Evolutionary conservation across 1,140 invertebrate species (phyloP).

Genomic region (Geopemphigus sp.): DNA sequence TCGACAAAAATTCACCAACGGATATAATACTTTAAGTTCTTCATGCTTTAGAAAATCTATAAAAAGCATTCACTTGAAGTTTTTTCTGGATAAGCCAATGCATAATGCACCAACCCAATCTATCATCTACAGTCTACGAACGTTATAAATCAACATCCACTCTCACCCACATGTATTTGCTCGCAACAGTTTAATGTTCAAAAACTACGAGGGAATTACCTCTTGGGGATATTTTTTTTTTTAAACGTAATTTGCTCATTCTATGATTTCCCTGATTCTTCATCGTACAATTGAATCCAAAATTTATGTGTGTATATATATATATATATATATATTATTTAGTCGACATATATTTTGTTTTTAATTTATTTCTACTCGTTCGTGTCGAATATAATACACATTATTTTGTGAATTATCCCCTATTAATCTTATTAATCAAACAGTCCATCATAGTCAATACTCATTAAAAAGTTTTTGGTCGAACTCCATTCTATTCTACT

Average conservation of each 20-base stretch:
- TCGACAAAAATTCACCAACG: background rate
- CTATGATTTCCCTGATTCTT: too few species aligned
- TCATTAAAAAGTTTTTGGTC: constrained; percentile 16
- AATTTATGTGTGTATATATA: too few species aligned
- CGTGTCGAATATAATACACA: background rate
- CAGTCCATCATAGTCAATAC: background rate
- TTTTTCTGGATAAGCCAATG: background rate
- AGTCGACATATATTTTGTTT: background rate
- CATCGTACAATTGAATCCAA: too few species aligned
- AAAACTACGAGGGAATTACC: too few species aligned
- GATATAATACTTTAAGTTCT: background rate
- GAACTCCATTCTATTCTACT: background rate
- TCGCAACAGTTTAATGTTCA: too few species aligned
- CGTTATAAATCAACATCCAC: background rate
- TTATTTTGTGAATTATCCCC: background rate
- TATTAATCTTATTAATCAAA: background rate
- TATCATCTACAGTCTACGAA: background rate
- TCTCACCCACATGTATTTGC: background rate
- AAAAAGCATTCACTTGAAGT: background rate
- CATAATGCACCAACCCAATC: background rate
- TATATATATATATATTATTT: too few species aligned
- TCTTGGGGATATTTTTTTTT: too few species aligned
- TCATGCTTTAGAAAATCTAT: background rate
- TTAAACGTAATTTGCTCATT: too few species aligned
- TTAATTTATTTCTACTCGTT: background rate